Percentiles rank a stretch among this genome's conserved stretches.
Evolutionary conservation across 2,888 invertebrate genomes (phyloP).

Genomic region (Trichopoda pennipes): DNA sequence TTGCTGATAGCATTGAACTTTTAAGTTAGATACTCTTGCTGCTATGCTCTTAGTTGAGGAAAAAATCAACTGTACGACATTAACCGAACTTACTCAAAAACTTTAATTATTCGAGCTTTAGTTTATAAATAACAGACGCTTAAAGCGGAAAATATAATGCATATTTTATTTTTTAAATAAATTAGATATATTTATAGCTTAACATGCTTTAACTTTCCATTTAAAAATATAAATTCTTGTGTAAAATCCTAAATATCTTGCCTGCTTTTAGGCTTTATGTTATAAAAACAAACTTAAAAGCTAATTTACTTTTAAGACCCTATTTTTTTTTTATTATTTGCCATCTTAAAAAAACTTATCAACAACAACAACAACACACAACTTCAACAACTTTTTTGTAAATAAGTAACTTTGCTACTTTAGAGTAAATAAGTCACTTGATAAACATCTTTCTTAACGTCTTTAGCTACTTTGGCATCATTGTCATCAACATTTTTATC

Average conservation of each 20-base stretch:
- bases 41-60: too few relatives aligned
- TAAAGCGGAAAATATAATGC: too few relatives aligned
- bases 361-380: constrained; percentile 27
- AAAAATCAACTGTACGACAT: too few relatives aligned
- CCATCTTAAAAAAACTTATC: constrained; percentile 18
- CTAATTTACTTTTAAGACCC: background rate
- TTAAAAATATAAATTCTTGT: background rate
- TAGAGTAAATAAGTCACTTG: constrained; percentile 46
- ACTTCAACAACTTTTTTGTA: constrained; percentile 20
- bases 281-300: background rate
- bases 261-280: constrained; percentile 11
- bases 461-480: background rate
- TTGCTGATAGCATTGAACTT: too few relatives aligned
- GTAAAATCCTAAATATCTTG: background rate
- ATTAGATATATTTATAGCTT: background rate
- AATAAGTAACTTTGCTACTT: constrained; percentile 9
- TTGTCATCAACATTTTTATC: background rate
- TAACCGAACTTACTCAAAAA: too few relatives aligned
- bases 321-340: constrained; percentile 1
- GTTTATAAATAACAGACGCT: too few relatives aligned
- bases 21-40: too few relatives aligned
- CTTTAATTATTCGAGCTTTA: too few relatives aligned
- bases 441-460: constrained; percentile 30
- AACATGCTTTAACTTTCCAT: constrained; percentile 26
- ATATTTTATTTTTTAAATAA: too few relatives aligned